Percentiles rank a stretch among this genome's conserved stretches.
Evolutionary conservation across 2,113 vertebrate genomes (phyloP).

Genomic region (Indicator indicator): DNA sequence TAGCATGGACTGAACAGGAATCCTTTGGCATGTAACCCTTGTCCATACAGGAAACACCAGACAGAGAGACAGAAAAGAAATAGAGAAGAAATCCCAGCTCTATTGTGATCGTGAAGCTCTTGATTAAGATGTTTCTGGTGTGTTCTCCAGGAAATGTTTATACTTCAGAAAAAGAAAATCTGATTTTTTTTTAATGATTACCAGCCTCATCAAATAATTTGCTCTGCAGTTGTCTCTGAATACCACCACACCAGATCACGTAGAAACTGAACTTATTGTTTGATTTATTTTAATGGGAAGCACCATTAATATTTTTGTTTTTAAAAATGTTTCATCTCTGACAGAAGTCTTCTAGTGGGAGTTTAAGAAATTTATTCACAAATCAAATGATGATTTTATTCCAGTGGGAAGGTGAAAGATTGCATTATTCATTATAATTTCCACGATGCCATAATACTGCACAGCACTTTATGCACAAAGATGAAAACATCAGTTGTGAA

Average conservation of each 20-base stretch:
- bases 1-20: not conserved
- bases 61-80: not conserved
- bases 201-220: not conserved
- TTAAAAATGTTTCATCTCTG: not conserved
- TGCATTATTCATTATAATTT: conserved; percentile 33
- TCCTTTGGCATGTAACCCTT: not conserved
- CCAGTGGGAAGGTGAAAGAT: not conserved
- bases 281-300: conserved; percentile 43
- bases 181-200: not conserved
- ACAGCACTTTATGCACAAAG: not conserved
- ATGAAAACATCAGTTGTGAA: not conserved
- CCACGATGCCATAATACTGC: not conserved
- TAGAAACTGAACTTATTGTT: not conserved
- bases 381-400: not conserved
- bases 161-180: conserved; percentile 4
- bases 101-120: not conserved
- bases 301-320: not conserved
- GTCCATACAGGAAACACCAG: not conserved
- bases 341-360: not conserved
- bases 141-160: not conserved
- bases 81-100: not conserved
- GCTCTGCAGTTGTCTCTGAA: conserved; percentile 14
- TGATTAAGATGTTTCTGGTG: not conserved
- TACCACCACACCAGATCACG: not conserved
- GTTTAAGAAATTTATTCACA: conserved; percentile 26